A percentile compares a stretch with the other conserved stretches of the same genome.
These are phyloP conservation scores for Adrianichthys oophorus DNA, from an alignment of 2,797 vertebrate species.

Conservation along the genomic window DNA sequence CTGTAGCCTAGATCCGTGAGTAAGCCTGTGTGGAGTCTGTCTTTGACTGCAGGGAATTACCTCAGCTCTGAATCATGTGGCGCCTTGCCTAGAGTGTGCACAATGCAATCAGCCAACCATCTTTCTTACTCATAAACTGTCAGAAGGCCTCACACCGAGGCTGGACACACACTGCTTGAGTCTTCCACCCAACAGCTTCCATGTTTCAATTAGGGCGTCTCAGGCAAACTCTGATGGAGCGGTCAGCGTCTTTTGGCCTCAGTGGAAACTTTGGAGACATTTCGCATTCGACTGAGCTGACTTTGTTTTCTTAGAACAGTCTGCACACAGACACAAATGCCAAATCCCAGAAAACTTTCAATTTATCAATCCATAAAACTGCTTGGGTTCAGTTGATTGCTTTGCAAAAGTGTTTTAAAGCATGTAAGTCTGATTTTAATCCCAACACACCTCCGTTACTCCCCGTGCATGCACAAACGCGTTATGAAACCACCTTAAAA, in stretches of 20 bases:
- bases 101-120: conserved; percentile 65
- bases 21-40: conserved; percentile 54
- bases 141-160: conserved; percentile 60
- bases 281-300: neutral
- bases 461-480: conserved; percentile 7
- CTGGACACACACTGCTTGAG: conserved; percentile 36
- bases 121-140: conserved; percentile 66
- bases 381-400: too few relatives aligned
- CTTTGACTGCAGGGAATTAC: conserved; percentile 66
- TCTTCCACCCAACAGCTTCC: conserved; percentile 14
- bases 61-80: conserved; percentile 73
- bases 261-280: neutral
- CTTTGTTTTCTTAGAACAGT: neutral
- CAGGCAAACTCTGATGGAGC: neutral
- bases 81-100: conserved; percentile 60
- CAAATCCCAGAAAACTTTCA: neutral
- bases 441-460: neutral
- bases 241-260: conserved; percentile 2
- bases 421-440: too few relatives aligned
- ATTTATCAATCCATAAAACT: too few relatives aligned
- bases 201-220: conserved; percentile 14
- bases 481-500: conserved; percentile 19
- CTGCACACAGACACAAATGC: neutral
- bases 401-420: too few relatives aligned
- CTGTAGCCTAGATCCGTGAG: conserved; percentile 47